phyloP scores from a whole-genome alignment of 2,888 invertebrate genomes.

The Cybosia mesomella region DNA sequence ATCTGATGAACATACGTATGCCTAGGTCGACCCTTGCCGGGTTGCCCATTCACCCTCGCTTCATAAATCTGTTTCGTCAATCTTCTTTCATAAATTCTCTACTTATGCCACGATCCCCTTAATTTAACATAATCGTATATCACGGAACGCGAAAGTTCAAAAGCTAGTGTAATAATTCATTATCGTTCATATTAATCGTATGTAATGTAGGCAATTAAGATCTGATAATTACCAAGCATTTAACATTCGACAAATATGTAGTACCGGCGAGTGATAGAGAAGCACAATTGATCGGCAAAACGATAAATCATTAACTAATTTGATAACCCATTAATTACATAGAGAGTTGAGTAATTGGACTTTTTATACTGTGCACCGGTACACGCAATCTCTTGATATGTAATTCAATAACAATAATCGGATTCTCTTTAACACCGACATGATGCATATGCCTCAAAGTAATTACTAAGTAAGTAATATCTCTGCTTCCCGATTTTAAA shows the following conservation, averaged over 20 bases:
- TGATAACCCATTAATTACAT: slow-evolving; percentile 52
- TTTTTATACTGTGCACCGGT: slow-evolving; percentile 44
- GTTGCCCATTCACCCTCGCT: no score
- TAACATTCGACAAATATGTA: slow-evolving; percentile 10
- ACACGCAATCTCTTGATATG: slow-evolving; percentile 59
- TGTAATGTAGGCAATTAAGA: slow-evolving; percentile 8
- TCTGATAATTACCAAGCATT: not conserved
- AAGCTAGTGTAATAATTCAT: slow-evolving; percentile 4
- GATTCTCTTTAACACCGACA: slow-evolving; percentile 69
- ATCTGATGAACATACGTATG: no score
- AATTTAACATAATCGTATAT: not conserved
- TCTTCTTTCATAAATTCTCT: no score
- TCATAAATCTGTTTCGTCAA: no score
- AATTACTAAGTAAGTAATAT: slow-evolving; percentile 23
- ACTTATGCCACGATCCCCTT: not conserved
- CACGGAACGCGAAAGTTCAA: not conserved
- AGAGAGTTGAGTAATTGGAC: slow-evolving; percentile 48
- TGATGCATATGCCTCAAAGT: slow-evolving; percentile 28
- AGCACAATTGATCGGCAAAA: slow-evolving; percentile 34
- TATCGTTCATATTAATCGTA: slow-evolving; percentile 1
- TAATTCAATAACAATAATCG: slow-evolving; percentile 76
- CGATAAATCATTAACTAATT: slow-evolving; percentile 52
- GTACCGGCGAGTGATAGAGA: slow-evolving; percentile 7
- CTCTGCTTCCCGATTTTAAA: slow-evolving; percentile 9
- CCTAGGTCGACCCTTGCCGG: no score